Conservation (phyloP, 2,888 invertebrate genomes). For the Chydorus sphaericus region DNA sequence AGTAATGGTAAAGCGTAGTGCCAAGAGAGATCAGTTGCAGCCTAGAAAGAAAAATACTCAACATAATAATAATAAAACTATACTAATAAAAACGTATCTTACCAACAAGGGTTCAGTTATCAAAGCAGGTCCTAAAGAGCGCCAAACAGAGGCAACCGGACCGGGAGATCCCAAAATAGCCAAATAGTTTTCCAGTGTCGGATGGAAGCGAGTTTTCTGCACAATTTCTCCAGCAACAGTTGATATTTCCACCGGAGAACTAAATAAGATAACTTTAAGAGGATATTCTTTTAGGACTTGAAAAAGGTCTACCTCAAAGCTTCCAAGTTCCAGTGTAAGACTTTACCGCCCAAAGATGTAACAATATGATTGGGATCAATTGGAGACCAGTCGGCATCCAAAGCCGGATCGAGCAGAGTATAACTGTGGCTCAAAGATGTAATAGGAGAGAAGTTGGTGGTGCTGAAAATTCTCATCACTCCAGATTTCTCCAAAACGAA, state of each 20-base stretch:
- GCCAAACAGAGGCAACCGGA: not conserved
- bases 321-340: not conserved
- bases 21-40: constrained; percentile 2
- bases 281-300: not conserved
- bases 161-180: constrained; percentile 3
- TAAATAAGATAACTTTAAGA: not conserved
- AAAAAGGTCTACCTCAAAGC: not conserved
- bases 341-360: not conserved
- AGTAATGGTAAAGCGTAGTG: constrained; percentile 3
- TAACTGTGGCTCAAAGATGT: constrained; percentile 2
- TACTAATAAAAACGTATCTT: not conserved
- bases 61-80: not conserved
- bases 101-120: constrained; percentile 6
- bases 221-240: constrained; percentile 3
- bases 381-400: constrained; percentile 7
- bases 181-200: not conserved
- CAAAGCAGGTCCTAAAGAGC: not conserved
- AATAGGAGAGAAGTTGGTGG: not conserved
- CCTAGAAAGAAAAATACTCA: not conserved
- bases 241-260: not conserved
- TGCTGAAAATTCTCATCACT: not conserved
- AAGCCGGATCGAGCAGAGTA: not conserved
- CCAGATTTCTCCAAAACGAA: constrained; percentile 2
- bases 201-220: not conserved
- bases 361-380: not conserved